Percentiles rank a stretch among this genome's conserved stretches.
These are phyloP conservation scores for Pantherophis vulpinus DNA, from an alignment of 2,797 vertebrate species.

Conservation along the genomic window DNA sequence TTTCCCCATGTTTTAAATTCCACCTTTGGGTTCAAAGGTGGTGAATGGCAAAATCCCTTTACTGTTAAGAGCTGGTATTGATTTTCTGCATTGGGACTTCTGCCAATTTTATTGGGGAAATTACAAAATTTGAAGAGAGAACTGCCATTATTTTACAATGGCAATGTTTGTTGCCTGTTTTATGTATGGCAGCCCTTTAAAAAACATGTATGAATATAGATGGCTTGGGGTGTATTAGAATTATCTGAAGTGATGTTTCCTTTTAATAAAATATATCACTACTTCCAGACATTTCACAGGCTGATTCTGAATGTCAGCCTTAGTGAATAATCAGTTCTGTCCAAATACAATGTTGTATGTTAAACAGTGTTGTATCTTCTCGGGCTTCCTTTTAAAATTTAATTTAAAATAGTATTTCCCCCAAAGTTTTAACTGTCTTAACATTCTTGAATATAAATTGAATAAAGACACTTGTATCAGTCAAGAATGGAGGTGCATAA, in stretches of 20 bases:
- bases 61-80: neutral
- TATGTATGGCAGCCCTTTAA: neutral
- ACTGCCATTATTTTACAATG: neutral
- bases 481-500: neutral
- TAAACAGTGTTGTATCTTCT: neutral
- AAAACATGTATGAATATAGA: neutral
- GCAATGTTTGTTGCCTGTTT: neutral
- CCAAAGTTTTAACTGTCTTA: neutral
- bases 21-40: neutral
- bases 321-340: neutral
- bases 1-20: neutral
- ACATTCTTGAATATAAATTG: neutral
- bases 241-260: neutral
- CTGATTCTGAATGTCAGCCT: neutral
- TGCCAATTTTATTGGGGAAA: neutral
- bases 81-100: neutral
- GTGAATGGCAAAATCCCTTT: neutral
- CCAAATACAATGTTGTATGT: neutral
- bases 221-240: neutral
- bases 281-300: neutral
- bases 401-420: neutral
- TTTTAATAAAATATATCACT: neutral
- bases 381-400: neutral
- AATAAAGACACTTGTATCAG: neutral
- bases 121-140: neutral